These are phyloP conservation scores for Carlito syrichta DNA, from an alignment of 2,113 vertebrate genomes.

Conservation along the genomic window DNA sequence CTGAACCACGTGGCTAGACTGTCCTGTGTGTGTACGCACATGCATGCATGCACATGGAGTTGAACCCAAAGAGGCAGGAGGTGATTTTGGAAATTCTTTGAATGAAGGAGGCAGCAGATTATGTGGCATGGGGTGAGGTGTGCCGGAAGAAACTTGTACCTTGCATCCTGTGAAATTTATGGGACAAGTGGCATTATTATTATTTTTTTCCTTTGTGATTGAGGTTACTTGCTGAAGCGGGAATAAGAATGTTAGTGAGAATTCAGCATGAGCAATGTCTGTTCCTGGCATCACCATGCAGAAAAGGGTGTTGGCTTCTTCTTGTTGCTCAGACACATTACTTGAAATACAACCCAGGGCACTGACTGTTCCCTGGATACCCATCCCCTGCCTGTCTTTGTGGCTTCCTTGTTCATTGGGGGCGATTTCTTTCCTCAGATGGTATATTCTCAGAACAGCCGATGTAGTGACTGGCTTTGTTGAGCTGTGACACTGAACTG, in stretches of 20 bases:
- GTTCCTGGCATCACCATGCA: fast-evolving
- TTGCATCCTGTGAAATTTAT: fast-evolving
- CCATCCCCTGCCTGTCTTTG: background rate
- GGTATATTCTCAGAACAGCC: fast-evolving
- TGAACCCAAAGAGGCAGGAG: background rate
- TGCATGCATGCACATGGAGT: fast-evolving
- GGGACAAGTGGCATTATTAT: background rate
- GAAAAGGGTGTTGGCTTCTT: background rate
- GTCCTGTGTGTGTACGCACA: too few species aligned
- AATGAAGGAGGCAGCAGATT: background rate
- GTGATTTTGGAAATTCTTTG: background rate
- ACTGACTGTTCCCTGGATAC: background rate
- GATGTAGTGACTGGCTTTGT: fast-evolving
- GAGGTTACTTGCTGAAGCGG: background rate
- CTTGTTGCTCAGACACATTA: fast-evolving
- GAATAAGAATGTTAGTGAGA: background rate
- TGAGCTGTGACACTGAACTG: fast-evolving
- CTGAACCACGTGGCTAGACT: background rate
- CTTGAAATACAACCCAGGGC: background rate
- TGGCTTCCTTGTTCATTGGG: background rate
- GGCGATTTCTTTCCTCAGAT: background rate
- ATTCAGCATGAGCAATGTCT: fast-evolving
- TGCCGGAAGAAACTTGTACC: background rate
- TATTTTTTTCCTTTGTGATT: background rate
- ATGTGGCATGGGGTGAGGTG: fast-evolving